Evolutionary conservation across 1,140 invertebrate genomes (phyloP).

Genomic region (Scylla paramamosain): DNA sequence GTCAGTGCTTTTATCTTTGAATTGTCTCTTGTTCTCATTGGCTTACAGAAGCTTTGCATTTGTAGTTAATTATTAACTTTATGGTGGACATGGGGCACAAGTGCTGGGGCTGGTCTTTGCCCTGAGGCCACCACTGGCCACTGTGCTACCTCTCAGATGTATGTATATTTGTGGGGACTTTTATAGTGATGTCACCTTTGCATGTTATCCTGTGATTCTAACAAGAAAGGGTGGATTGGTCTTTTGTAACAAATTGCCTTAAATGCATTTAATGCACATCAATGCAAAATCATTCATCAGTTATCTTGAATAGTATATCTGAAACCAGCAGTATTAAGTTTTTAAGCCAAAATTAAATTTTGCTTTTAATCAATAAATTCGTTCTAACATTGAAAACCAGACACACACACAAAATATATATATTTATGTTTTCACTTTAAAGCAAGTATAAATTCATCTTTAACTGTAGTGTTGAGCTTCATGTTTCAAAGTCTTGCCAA

Average conservation of each 20-base stretch:
- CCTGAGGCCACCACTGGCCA: background rate
- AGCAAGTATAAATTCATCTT: too few species aligned
- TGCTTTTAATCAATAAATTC: too few species aligned
- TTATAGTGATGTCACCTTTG: background rate
- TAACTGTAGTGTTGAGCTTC: too few species aligned
- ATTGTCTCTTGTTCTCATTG: background rate
- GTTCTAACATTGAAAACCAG: too few species aligned
- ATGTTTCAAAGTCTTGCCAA: too few species aligned
- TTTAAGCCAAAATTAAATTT: too few species aligned
- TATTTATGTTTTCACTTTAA: too few species aligned
- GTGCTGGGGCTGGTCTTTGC: background rate
- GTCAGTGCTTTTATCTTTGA: conserved; percentile 56
- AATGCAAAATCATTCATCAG: background rate
- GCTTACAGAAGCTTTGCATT: background rate
- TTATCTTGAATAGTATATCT: background rate
- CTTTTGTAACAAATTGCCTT: conserved; percentile 45
- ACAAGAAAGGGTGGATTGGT: conserved; percentile 13
- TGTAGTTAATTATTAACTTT: background rate
- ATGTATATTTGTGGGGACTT: conserved; percentile 9
- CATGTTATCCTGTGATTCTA: conserved; percentile 45
- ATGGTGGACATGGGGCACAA: background rate
- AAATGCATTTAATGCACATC: background rate
- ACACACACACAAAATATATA: too few species aligned
- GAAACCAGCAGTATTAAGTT: background rate
- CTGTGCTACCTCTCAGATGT: background rate